Base-by-base conservation (phyloP, 2,797 vertebrate species). In the Megaceryle alcyon region DNA sequence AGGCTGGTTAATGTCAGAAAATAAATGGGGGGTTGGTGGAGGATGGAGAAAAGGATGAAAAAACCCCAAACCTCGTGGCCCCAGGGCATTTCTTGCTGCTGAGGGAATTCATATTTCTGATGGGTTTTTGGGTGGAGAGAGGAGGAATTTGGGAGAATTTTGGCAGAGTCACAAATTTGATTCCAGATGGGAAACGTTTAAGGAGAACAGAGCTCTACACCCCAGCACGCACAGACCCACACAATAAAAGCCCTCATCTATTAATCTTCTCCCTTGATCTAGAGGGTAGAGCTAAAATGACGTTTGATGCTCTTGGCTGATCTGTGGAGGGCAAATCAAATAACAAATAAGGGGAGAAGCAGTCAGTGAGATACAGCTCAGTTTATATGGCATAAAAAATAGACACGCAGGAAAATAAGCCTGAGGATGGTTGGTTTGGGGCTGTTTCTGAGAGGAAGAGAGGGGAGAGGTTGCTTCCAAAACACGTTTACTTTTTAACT, bases 301-400 rank as follows among this genome's bases (percentile, higher is more conserved):
- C 72, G 88, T 89, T 92, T 88, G 96, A 95, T 90, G 94, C 77
- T 96, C 91, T 97, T 71, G 86, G 92, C 91, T 33, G 85, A 91
- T 95, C 91, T 97, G 97, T 92, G 85, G 95, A 98, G 97, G 96
- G 92, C 96, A 97, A 97, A 98, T 96, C 97, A 97, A 97, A 97
- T 88, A 95, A 93, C 93, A 97, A 94, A 96, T 46, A 96, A 96
- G 75, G 73, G 81, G 72, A 57, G 56, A 35, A 90, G 89, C 82
- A 93, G 95, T 41, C 57, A 54, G 82, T 48, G 91, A 90, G 88
- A 91, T 25, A 26, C 88, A 68, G 81, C 75, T 46, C 14, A 14
- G 71, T 70, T 94, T 71, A 53, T 44, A 70, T 12, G 3, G 51
- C 90, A 71, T 43, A 75, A 90, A 96, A 96, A 95, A 94, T 8